Evolutionary conservation across 2,888 invertebrate genomes (phyloP).

Genomic region (Tolmerus cingulatus): DNA sequence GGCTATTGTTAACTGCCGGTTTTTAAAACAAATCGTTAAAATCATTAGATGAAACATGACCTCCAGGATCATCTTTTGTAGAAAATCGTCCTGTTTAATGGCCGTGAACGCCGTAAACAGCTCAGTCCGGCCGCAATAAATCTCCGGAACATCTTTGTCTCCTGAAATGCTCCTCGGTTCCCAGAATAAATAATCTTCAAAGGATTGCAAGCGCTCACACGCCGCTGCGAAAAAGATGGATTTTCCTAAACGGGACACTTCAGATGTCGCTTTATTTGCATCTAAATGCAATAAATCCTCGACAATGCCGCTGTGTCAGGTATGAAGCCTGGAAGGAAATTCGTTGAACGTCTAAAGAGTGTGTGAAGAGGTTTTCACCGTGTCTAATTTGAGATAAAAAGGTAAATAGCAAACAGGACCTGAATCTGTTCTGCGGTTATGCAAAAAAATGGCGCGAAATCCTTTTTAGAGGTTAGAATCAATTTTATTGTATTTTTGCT

Average conservation of each 20-base stretch:
- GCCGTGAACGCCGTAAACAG: neutral
- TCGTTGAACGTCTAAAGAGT: neutral
- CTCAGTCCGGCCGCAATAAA: neutral
- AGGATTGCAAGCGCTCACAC: neutral
- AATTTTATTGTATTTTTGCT: neutral
- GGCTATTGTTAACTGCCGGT: neutral
- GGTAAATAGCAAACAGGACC: neutral
- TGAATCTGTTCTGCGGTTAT: neutral
- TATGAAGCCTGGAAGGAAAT: neutral
- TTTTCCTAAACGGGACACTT: slow-evolving; percentile 17
- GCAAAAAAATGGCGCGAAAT: neutral
- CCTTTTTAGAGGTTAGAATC: neutral
- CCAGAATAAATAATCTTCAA: neutral
- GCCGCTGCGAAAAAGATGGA: neutral
- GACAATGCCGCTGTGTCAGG: neutral
- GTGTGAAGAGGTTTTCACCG: neutral
- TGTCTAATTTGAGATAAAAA: neutral
- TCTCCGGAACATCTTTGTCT: neutral
- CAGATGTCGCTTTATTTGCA: neutral
- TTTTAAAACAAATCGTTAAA: neutral
- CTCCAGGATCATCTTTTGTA: neutral
- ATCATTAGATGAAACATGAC: neutral
- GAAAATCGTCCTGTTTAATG: neutral
- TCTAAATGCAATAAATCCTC: neutral
- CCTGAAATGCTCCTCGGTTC: neutral